Percentiles rank a stretch among this genome's conserved stretches.
Conservation (phyloP, 2,888 invertebrate species). For the Ochlodes sylvanus region DNA sequence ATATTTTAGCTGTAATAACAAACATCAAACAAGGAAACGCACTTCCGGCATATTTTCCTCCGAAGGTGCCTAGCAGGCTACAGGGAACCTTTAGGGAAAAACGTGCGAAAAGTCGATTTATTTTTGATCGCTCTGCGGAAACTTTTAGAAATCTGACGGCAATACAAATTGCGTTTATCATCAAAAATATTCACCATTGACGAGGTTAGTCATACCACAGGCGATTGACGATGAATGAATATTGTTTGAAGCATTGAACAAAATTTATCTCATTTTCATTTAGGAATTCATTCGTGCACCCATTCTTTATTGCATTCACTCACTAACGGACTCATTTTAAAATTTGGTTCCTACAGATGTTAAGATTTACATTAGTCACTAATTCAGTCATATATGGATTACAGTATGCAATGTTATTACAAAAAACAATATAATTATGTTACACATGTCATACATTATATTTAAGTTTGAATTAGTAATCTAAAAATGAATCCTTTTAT, state of each 20-base stretch:
- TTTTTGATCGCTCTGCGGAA: slow-evolving; percentile 18
- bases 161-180: slow-evolving; percentile 31
- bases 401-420: too few relatives aligned
- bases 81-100: slow-evolving; percentile 2
- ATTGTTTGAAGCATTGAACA: background rate
- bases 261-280: too few relatives aligned
- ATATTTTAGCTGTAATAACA: slow-evolving; percentile 14
- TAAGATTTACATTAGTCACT: too few relatives aligned
- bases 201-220: background rate
- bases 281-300: too few relatives aligned
- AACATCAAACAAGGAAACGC: slow-evolving; percentile 26
- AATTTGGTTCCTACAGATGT: too few relatives aligned
- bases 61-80: background rate
- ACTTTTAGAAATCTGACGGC: slow-evolving; percentile 18
- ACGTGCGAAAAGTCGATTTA: slow-evolving; percentile 19
- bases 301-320: too few relatives aligned
- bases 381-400: too few relatives aligned
- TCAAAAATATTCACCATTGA: slow-evolving; percentile 19
- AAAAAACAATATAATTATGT: too few relatives aligned
- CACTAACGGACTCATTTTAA: too few relatives aligned
- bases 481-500: too few relatives aligned
- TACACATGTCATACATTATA: too few relatives aligned
- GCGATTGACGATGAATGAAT: background rate
- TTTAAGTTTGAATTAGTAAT: too few relatives aligned
- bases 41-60: slow-evolving; percentile 7